A percentile compares a stretch with the other conserved stretches of the same genome.
Conservation (phyloP, 1,140 invertebrate species). For the Oryctes rhinoceros region DNA sequence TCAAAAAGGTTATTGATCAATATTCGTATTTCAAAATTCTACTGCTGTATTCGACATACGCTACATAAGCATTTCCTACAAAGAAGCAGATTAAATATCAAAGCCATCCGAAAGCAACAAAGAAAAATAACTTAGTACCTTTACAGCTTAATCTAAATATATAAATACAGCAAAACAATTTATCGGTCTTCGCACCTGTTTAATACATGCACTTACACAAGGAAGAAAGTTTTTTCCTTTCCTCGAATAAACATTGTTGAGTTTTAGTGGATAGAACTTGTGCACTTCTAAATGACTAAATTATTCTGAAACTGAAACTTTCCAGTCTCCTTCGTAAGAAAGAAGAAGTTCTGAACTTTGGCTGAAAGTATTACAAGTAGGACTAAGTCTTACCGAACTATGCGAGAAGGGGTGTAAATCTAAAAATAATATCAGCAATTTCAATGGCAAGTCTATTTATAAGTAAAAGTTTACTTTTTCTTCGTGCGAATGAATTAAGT, state of each 20-base stretch:
- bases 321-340: constrained; percentile 19
- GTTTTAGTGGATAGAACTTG: constrained; percentile 19
- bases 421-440: constrained; percentile 31
- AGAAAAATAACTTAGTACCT: no score
- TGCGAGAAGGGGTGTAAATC: constrained; percentile 32
- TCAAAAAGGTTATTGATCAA: no score
- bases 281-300: constrained; percentile 27
- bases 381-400: constrained; percentile 33
- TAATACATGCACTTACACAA: neutral
- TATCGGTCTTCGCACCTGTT: constrained; percentile 9
- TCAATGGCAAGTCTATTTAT: constrained; percentile 35
- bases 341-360: constrained; percentile 31
- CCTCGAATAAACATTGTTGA: constrained; percentile 34
- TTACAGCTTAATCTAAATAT: neutral
- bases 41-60: no score
- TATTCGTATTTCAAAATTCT: no score
- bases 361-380: constrained; percentile 34
- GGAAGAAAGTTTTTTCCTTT: constrained; percentile 1
- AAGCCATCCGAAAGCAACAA: no score
- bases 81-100: no score
- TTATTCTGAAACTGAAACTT: constrained; percentile 35
- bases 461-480: constrained; percentile 33
- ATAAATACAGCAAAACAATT: neutral
- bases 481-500: constrained; percentile 23
- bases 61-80: no score